Percentiles rank a stretch among this genome's conserved stretches.
phyloP scores from a whole-genome alignment of 2,888 invertebrate species.

The Synergus gifuensis region DNA sequence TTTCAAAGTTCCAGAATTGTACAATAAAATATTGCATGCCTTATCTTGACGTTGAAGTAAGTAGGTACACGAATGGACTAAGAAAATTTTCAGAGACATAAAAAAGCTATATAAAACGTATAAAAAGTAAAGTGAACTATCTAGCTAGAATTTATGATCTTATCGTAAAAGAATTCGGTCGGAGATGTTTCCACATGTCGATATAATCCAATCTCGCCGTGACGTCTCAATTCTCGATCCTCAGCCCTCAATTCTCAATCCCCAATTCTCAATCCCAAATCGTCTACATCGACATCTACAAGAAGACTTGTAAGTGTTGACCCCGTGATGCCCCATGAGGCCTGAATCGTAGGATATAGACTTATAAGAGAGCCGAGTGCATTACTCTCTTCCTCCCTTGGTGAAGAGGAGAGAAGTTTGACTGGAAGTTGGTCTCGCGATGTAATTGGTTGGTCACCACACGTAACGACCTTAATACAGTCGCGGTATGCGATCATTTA shows the following conservation, averaged over 20 bases:
- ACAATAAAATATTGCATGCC: not conserved
- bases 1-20: not conserved
- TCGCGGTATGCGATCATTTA: conserved; percentile 14
- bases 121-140: not conserved
- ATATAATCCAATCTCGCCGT: conserved; percentile 32
- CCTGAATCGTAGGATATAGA: not conserved
- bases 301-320: not conserved
- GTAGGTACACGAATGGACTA: not conserved
- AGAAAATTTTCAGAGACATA: not conserved
- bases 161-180: not conserved
- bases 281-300: not conserved
- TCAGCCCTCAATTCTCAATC: conserved; percentile 6
- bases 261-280: conserved; percentile 16
- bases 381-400: not conserved
- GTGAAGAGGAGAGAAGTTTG: not conserved
- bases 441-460: conserved; percentile 6
- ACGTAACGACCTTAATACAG: conserved; percentile 1
- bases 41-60: not conserved
- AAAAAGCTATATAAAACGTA: not conserved
- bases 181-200: not conserved
- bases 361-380: not conserved
- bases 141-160: conserved; percentile 1
- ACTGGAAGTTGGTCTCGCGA: not conserved
- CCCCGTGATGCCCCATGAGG: conserved; percentile 5
- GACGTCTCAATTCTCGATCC: conserved; percentile 14